A percentile compares a stretch with the other conserved stretches of the same genome.
These are phyloP conservation scores for Scopus umbretta DNA, from an alignment of 2,113 vertebrate genomes.

Conservation along the genomic window DNA sequence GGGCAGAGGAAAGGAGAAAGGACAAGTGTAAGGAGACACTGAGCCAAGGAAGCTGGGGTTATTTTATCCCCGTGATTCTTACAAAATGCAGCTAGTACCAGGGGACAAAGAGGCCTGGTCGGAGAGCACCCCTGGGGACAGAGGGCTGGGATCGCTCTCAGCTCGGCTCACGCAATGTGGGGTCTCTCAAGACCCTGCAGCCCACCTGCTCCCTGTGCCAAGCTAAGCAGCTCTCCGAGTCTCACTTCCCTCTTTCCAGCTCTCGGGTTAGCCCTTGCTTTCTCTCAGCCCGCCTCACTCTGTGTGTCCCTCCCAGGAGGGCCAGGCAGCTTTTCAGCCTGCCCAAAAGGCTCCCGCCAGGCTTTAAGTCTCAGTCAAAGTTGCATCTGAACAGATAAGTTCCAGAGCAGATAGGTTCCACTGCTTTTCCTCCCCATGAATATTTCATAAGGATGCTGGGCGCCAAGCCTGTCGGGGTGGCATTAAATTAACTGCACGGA, in stretches of 20 bases:
- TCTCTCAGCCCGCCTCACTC: background rate
- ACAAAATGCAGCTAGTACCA: rapidly evolving
- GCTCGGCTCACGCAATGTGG: rapidly evolving
- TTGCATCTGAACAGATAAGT: background rate
- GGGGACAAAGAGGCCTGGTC: background rate
- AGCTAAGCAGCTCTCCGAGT: background rate
- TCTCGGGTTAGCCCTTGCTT: background rate
- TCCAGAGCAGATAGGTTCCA: background rate
- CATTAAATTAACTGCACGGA: background rate
- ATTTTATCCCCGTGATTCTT: background rate
- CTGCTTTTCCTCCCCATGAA: background rate
- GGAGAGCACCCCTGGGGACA: background rate
- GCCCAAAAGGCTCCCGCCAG: background rate
- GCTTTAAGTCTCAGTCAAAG: background rate
- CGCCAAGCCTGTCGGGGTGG: background rate
- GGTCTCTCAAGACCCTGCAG: background rate
- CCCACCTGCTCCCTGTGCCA: background rate
- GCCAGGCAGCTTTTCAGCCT: background rate
- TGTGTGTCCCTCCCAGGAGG: background rate
- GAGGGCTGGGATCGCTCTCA: background rate
- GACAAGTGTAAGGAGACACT: background rate
- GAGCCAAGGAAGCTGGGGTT: background rate
- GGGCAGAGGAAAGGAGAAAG: background rate
- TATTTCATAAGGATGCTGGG: constrained; percentile 4
- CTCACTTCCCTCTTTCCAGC: background rate